phyloP scores from a whole-genome alignment of 2,888 invertebrate species.

The Diarsia rubi region DNA sequence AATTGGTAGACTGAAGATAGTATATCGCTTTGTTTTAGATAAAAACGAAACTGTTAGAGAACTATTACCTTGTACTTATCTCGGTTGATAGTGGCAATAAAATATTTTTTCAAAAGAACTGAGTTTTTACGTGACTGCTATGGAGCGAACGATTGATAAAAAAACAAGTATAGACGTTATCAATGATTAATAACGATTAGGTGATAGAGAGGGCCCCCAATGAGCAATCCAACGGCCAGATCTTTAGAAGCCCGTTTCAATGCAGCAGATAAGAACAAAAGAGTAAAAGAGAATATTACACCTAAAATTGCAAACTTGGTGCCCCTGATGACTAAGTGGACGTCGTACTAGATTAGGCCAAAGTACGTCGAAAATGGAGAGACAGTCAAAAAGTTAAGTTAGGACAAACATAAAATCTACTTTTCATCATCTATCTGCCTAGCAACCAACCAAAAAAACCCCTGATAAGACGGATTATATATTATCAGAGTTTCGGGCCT shows the following conservation, averaged over 20 bases:
- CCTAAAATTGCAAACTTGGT: background rate
- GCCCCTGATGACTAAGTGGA: background rate
- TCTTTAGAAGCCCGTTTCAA: slow-evolving; percentile 2
- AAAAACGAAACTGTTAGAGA: slow-evolving; percentile 54
- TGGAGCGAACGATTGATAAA: slow-evolving; percentile 41
- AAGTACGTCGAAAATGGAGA: background rate
- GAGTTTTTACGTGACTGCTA: slow-evolving; percentile 24
- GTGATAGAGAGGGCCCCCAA: slow-evolving; percentile 42
- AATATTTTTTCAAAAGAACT: slow-evolving; percentile 26
- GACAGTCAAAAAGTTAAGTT: background rate
- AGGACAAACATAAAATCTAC: background rate
- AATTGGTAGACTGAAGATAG: slow-evolving; percentile 58
- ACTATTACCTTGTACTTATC: slow-evolving; percentile 62
- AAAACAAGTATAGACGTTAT: slow-evolving; percentile 34
- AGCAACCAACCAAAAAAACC: background rate
- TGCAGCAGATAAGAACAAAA: background rate
- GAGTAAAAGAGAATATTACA: background rate
- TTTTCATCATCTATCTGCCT: background rate
- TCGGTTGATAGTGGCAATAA: slow-evolving; percentile 49
- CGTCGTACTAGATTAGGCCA: background rate
- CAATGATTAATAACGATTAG: slow-evolving; percentile 54
- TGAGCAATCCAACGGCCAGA: slow-evolving; percentile 22
- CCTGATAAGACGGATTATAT: background rate
- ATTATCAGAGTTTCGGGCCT: background rate
- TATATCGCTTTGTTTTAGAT: slow-evolving; percentile 63